phyloP scores from a whole-genome alignment of 1,140 invertebrate species.

The Philaenus spumarius region DNA sequence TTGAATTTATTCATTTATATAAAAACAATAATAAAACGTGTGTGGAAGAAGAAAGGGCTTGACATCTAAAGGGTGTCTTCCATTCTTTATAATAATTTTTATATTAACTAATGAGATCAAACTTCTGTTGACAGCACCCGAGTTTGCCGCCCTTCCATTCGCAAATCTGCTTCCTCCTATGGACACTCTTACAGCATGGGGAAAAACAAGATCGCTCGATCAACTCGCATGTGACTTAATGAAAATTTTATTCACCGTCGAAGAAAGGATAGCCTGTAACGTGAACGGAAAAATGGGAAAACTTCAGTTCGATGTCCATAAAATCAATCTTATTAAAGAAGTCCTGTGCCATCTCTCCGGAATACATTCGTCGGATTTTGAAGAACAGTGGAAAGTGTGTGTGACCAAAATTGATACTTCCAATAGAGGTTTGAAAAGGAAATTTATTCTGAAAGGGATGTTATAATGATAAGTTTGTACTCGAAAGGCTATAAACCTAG shows the following conservation, averaged over 20 bases:
- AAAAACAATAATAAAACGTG: too few relatives aligned
- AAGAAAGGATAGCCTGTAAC: constrained; percentile 45
- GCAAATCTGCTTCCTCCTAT: constrained; percentile 43
- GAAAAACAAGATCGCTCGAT: constrained; percentile 43
- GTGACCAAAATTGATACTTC: constrained; percentile 48
- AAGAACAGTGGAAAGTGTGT: constrained; percentile 46
- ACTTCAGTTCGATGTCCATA: constrained; percentile 44
- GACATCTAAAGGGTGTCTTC: too few relatives aligned
- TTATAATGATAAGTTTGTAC: too few relatives aligned
- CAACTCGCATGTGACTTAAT: constrained; percentile 46
- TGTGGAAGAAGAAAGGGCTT: too few relatives aligned
- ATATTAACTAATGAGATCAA: too few relatives aligned
- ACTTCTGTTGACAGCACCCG: too few relatives aligned
- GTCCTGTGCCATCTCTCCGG: constrained; percentile 43
- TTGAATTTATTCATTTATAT: too few relatives aligned
- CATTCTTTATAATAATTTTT: too few relatives aligned
- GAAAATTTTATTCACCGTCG: constrained; percentile 45
- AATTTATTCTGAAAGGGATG: constrained; percentile 22
- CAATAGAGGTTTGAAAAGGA: constrained; percentile 45
- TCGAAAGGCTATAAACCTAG: too few relatives aligned
- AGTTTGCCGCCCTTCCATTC: constrained; percentile 44
- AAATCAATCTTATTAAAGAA: constrained; percentile 44
- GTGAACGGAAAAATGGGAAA: constrained; percentile 49
- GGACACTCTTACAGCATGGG: constrained; percentile 43
- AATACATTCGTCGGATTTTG: constrained; percentile 42